phyloP scores from a whole-genome alignment of 2,797 vertebrate genomes.

The Nannoperca obscura region DNA sequence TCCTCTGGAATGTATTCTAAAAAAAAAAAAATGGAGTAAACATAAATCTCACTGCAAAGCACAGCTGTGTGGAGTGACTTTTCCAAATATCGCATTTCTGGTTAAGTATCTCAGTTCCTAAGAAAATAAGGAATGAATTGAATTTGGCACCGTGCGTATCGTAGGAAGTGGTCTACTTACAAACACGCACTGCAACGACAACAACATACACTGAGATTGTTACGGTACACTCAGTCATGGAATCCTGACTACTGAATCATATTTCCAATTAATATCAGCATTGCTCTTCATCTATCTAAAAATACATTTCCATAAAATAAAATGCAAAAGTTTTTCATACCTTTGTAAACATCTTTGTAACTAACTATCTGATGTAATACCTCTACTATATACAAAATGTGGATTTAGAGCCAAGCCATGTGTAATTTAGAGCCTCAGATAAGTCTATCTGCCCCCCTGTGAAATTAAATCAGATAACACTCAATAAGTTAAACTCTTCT shows the following conservation, averaged over 20 bases:
- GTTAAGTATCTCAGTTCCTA: conserved; percentile 35
- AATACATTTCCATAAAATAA: conserved; percentile 71
- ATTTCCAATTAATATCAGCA: conserved; percentile 56
- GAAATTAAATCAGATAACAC: conserved; percentile 35
- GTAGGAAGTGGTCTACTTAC: conserved; percentile 51
- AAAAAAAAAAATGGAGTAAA: conserved; percentile 45
- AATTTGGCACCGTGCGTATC: conserved; percentile 67
- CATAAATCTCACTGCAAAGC: conserved; percentile 47
- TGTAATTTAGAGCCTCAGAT: conserved; percentile 33
- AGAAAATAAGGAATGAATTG: conserved; percentile 37
- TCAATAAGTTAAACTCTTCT: conserved; percentile 68
- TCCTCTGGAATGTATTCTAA: conserved; percentile 62
- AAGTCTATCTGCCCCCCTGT: conserved; percentile 39
- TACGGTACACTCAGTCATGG: conserved; percentile 38
- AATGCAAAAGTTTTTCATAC: conserved; percentile 70
- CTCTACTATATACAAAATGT: conserved; percentile 64
- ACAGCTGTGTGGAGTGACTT: conserved; percentile 38
- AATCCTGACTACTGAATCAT: conserved; percentile 34
- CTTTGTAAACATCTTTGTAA: conserved; percentile 73
- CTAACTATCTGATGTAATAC: conserved; percentile 44
- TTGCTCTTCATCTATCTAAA: conserved; percentile 70
- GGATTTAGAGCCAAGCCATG: conserved; percentile 38
- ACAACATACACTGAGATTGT: conserved; percentile 36
- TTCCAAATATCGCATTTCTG: conserved; percentile 47
- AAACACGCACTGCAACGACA: conserved; percentile 46